Evolutionary conservation across 2,797 vertebrate genomes (phyloP).

Genomic region (Rhinichthys osculus): DNA sequence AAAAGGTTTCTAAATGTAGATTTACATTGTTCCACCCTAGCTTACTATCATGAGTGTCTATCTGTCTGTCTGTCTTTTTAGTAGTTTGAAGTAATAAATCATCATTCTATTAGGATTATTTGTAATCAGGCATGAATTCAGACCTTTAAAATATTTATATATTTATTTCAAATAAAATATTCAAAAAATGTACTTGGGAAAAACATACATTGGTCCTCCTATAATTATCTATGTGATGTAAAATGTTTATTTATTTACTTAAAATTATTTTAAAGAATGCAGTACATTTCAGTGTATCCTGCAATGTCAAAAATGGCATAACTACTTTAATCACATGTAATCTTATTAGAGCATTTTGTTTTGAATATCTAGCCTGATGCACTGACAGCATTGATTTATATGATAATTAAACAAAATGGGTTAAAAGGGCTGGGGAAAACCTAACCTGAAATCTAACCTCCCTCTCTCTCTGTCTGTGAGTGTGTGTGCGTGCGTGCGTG

Average conservation of each 20-base stretch:
- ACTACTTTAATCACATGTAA: not conserved
- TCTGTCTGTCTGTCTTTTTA: not conserved
- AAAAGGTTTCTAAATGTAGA: not conserved
- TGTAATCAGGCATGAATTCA: not conserved
- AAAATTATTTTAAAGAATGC: not conserved
- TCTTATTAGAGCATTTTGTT: not conserved
- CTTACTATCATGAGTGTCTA: not conserved
- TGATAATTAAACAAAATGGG: conserved; percentile 14
- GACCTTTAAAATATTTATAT: not conserved
- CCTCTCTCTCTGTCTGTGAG: not conserved
- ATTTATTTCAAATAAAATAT: not conserved
- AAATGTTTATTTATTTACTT: not conserved
- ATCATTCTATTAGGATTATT: not conserved
- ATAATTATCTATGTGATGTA: not conserved
- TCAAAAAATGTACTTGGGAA: not conserved
- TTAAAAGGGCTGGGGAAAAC: conserved; percentile 7
- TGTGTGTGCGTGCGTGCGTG: not conserved
- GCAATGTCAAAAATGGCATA: not conserved
- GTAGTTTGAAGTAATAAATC: not conserved
- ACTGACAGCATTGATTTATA: conserved; percentile 20
- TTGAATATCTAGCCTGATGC: not conserved
- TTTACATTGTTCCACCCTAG: not conserved
- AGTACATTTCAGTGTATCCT: not conserved
- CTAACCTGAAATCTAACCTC: conserved; percentile 20
- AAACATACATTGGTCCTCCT: not conserved